These are phyloP conservation scores for Coreius guichenoti DNA, from an alignment of 2,797 vertebrate genomes.

Conservation along the genomic window DNA sequence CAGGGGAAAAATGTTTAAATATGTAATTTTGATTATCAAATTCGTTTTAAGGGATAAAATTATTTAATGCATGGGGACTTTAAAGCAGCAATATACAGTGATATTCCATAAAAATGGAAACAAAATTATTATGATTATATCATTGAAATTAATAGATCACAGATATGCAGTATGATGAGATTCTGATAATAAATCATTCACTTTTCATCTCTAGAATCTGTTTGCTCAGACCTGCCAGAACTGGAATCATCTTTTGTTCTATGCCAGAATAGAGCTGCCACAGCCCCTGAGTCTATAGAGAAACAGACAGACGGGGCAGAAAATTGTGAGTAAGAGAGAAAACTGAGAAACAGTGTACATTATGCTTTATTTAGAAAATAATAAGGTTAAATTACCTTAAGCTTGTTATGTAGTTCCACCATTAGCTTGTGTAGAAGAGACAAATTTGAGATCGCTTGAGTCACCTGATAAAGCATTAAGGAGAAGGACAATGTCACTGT, in stretches of 20 bases:
- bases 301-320: conserved; percentile 1
- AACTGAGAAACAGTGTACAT: background rate
- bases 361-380: background rate
- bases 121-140: background rate
- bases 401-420: conserved; percentile 68
- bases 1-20: too few species aligned
- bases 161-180: background rate
- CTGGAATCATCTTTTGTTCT: conserved; percentile 88
- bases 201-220: conserved; percentile 1
- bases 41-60: too few species aligned
- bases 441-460: conserved; percentile 69
- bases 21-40: too few species aligned
- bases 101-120: background rate
- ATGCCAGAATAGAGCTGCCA: conserved; percentile 88
- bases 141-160: background rate
- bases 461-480: conserved; percentile 63
- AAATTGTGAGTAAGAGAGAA: background rate
- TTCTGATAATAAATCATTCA: background rate
- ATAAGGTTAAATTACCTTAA: conserved; percentile 71
- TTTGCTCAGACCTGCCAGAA: conserved; percentile 86
- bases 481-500: background rate
- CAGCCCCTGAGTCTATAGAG: conserved; percentile 80
- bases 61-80: too few species aligned
- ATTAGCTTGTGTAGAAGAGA: conserved; percentile 73
- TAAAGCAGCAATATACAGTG: too few species aligned